These are phyloP conservation scores for Labeo calbasu DNA, from an alignment of 2,797 vertebrate species.

Conservation along the genomic window DNA sequence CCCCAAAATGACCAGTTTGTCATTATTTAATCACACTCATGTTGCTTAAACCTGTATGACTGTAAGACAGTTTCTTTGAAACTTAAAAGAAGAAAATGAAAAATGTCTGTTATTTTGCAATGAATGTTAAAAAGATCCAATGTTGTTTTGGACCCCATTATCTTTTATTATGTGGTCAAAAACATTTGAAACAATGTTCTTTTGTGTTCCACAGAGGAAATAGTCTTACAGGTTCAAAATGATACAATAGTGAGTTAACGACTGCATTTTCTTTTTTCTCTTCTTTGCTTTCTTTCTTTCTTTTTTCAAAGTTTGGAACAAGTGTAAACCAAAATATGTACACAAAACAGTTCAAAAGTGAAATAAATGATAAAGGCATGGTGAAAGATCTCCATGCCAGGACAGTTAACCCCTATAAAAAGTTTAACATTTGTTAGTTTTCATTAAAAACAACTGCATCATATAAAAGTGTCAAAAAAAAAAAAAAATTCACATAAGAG, in stretches of 20 bases:
- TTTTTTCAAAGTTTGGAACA: neutral
- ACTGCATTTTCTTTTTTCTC: too few species aligned
- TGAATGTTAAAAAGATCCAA: neutral
- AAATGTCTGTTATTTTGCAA: neutral
- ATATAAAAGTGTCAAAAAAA: neutral
- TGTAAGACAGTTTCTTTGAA: neutral
- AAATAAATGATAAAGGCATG: neutral
- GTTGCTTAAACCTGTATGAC: neutral
- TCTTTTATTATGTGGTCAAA: neutral
- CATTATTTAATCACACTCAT: neutral
- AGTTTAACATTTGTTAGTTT: too few species aligned
- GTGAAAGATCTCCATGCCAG: neutral
- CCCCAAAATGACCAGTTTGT: neutral
- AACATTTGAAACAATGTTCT: neutral
- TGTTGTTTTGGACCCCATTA: neutral
- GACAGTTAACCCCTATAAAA: neutral
- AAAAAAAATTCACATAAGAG: neutral
- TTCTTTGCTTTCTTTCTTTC: too few species aligned
- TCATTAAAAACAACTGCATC: too few species aligned
- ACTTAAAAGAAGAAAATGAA: neutral
- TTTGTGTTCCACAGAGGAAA: neutral
- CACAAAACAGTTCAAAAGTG: neutral
- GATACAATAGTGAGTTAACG: too few species aligned
- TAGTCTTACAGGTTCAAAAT: too few species aligned
- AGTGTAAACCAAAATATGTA: neutral